phyloP scores from a whole-genome alignment of 2,113 vertebrate genomes.

The Setophaga kirtlandii region DNA sequence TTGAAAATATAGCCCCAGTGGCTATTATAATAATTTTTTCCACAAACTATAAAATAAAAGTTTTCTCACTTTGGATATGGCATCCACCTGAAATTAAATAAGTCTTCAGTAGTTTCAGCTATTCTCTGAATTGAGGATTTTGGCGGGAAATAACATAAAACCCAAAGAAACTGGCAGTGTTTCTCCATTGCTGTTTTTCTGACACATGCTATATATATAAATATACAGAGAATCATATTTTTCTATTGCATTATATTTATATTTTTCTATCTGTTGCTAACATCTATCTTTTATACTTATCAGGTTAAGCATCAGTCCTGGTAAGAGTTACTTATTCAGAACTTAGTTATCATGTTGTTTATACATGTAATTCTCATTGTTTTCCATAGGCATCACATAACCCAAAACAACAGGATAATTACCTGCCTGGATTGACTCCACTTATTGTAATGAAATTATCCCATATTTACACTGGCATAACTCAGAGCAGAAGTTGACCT shows the following conservation, averaged over 20 bases:
- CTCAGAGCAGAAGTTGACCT: conserved; percentile 48
- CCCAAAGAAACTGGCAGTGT: neutral
- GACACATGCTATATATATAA: neutral
- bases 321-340: neutral
- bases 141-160: neutral
- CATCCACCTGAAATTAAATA: neutral
- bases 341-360: neutral
- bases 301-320: neutral
- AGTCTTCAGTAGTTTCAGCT: neutral
- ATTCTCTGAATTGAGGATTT: neutral
- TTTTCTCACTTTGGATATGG: neutral
- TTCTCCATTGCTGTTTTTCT: neutral
- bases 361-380: neutral
- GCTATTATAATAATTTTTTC: neutral
- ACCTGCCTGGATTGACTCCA: conserved; percentile 16
- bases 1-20: neutral
- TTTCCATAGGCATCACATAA: conserved; percentile 15
- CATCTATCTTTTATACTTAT: neutral
- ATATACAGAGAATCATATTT: neutral
- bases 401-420: conserved; percentile 21
- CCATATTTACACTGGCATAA: conserved; percentile 34
- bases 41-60: neutral
- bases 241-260: neutral
- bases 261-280: neutral
- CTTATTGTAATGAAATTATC: conserved; percentile 44